A percentile compares a stretch with the other conserved stretches of the same genome.
Conservation (phyloP, 1,140 invertebrate species). For the Ditylenchus dipsaci region DNA sequence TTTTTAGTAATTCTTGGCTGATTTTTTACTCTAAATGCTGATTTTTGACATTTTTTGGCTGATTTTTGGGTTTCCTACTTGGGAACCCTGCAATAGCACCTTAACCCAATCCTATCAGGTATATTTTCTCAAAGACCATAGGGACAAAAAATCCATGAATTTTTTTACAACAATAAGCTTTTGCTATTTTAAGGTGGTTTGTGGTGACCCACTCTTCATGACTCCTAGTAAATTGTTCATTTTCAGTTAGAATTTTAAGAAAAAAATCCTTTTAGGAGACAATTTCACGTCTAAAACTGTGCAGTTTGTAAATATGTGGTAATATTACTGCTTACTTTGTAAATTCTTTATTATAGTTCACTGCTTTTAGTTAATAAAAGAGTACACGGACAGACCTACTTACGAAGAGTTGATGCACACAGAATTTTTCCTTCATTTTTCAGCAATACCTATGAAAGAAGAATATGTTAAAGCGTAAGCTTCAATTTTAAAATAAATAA, state of each 20-base stretch:
- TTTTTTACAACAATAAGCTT: not conserved
- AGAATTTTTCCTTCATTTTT: slow-evolving; percentile 37
- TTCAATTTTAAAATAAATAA: too few species aligned
- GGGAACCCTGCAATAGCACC: too few species aligned
- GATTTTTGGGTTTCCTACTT: too few species aligned
- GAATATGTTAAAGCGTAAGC: not conserved
- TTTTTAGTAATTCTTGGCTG: too few species aligned
- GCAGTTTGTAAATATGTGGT: slow-evolving; percentile 49
- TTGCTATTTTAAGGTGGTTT: slow-evolving; percentile 28
- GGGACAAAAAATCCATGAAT: too few species aligned
- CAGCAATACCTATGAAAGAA: slow-evolving; percentile 11
- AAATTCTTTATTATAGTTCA: slow-evolving; percentile 1
- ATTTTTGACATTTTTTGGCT: too few species aligned
- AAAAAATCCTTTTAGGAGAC: slow-evolving; percentile 6
- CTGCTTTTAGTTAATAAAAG: slow-evolving; percentile 38
- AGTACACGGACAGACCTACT: slow-evolving; percentile 35
- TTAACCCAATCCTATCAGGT: too few species aligned
- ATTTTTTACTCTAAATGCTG: too few species aligned
- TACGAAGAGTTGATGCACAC: slow-evolving; percentile 39
- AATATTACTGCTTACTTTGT: slow-evolving; percentile 17
- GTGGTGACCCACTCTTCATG: slow-evolving; percentile 48
- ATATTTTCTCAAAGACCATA: too few species aligned
- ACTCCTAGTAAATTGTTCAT: not conserved
- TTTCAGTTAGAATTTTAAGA: too few species aligned
- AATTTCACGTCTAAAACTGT: slow-evolving; percentile 32